Percentiles rank a stretch among this genome's conserved stretches.
These are phyloP conservation scores for Anguilla anguilla DNA, from an alignment of 2,797 vertebrate species.

Conservation along the genomic window DNA sequence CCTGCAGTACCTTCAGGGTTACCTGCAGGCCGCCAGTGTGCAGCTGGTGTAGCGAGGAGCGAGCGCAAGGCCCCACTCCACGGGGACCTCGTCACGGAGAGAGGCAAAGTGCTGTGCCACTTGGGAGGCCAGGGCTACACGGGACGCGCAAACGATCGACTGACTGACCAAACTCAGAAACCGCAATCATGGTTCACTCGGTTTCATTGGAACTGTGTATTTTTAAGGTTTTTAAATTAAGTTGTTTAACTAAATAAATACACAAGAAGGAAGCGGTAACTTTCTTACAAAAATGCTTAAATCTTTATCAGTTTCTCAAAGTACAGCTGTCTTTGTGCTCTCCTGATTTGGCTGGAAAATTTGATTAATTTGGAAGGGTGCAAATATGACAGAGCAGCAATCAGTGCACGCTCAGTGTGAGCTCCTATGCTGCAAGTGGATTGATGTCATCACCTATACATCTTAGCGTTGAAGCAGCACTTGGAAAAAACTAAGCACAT, in stretches of 20 bases:
- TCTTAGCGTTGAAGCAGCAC: conserved; percentile 27
- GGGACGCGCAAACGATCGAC: conserved; percentile 34
- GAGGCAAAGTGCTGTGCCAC: conserved; percentile 36
- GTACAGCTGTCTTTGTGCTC: conserved; percentile 19
- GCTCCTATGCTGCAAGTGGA: conserved; percentile 25
- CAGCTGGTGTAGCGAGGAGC: conserved; percentile 77
- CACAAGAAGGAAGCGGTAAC: conserved; percentile 28
- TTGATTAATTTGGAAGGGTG: conserved; percentile 1
- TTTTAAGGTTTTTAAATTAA: conserved; percentile 53
- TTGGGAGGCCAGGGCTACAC: conserved; percentile 29
- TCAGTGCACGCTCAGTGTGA: not conserved
- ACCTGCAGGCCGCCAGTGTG: conserved; percentile 91
- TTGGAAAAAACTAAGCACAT: conserved; percentile 26
- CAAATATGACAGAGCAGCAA: not conserved
- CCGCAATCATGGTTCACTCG: conserved; percentile 41
- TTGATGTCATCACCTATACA: conserved; percentile 22
- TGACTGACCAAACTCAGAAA: conserved; percentile 46
- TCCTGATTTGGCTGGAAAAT: conserved; percentile 7
- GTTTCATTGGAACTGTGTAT: conserved; percentile 31
- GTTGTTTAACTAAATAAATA: conserved; percentile 37
- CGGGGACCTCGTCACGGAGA: conserved; percentile 25
- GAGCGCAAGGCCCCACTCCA: not conserved
- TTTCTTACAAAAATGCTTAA: conserved; percentile 29
- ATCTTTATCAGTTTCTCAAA: not conserved
- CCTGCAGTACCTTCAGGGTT: conserved; percentile 92